Evolutionary conservation across 2,888 invertebrate genomes (phyloP).

Genomic region (Drosophila bunnanda): DNA sequence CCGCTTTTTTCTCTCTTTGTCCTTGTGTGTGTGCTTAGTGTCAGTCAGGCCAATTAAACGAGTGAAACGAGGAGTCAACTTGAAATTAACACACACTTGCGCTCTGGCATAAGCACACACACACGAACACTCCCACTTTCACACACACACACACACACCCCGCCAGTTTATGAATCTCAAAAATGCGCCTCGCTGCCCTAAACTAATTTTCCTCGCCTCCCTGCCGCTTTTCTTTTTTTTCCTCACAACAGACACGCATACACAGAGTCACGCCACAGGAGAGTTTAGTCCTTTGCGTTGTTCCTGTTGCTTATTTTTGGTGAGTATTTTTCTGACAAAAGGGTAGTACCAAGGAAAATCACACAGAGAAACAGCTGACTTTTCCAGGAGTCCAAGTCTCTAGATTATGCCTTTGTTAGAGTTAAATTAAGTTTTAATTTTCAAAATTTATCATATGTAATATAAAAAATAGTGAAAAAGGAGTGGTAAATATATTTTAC

Average conservation of each 20-base stretch:
- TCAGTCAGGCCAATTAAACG: conserved; percentile 73
- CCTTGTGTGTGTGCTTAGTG: conserved; percentile 37
- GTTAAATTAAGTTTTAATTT: too few relatives aligned
- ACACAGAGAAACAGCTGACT: not conserved
- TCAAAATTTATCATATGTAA: too few relatives aligned
- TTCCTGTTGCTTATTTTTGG: conserved; percentile 31
- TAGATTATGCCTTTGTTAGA: too few relatives aligned
- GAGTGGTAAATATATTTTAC: too few relatives aligned
- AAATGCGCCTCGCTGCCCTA: conserved; percentile 65
- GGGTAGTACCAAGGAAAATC: not conserved
- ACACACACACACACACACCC: conserved; percentile 11
- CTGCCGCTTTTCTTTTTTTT: not conserved
- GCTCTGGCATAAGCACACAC: conserved; percentile 12
- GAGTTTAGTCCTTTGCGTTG: conserved; percentile 34
- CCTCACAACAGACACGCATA: conserved; percentile 13
- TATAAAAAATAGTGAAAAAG: too few relatives aligned
- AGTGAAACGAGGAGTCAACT: conserved; percentile 72
- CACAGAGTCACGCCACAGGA: conserved; percentile 34
- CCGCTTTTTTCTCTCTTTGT: not conserved
- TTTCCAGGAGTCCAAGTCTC: too few relatives aligned
- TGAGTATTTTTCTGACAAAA: conserved; percentile 15
- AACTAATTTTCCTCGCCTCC: conserved; percentile 68
- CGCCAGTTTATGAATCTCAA: conserved; percentile 74
- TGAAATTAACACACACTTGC: conserved; percentile 74
- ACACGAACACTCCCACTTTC: conserved; percentile 1